Evolutionary conservation across 64 coral and sea anemone genomes (phyloP), one percentile per base, ranked within the genome.

Genomic region (Pachyseris speciosa): DNA sequence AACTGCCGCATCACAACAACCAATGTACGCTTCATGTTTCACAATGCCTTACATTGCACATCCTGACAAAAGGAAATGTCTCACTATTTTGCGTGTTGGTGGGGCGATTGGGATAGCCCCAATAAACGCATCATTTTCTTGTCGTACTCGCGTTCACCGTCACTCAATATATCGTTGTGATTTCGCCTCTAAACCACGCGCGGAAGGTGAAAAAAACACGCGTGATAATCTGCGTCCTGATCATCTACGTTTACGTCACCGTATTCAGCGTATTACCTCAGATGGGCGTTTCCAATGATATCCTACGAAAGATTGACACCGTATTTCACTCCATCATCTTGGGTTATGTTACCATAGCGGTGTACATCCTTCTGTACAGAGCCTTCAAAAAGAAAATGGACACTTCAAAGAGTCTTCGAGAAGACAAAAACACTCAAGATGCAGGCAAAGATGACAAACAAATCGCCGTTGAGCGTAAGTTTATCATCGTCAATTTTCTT

Each of bases 401-500:
- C 22, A 16, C 87, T 60, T 67, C 72, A 33, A 43, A 27, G 10
- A 47, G 36, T 29, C 38, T 22, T 65, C n/a, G 19, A 38, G 33
- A 27, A 50, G 58, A 27, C 32, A 37, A 7, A 3, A 43, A 2
- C 24, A 34, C 6, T 1, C 30, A 30, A 2, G 40, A 22, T 5
- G 15, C 4, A 25, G 17, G 19, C 24, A 17, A 9, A 27, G 38
- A 80, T 25, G 15, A 25, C 1, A 78, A 29, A 1, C 61, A 69
- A 49, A 65, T 25, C 37, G 12, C 37, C 13, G 24, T 64, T 20
- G 12, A 64, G 15, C 27, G 64, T 16, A 78, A 80, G 30, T 80
- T 90, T 51, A 76, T 80, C 1, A 80, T 44, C 13, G 87, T 90
- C 25, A 80, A 90, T 26, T 41, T 80, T 34, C 44, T 90, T 29